Evolutionary conservation across 2,113 vertebrate genomes (phyloP).

Genomic region (Siniperca chuatsi): DNA sequence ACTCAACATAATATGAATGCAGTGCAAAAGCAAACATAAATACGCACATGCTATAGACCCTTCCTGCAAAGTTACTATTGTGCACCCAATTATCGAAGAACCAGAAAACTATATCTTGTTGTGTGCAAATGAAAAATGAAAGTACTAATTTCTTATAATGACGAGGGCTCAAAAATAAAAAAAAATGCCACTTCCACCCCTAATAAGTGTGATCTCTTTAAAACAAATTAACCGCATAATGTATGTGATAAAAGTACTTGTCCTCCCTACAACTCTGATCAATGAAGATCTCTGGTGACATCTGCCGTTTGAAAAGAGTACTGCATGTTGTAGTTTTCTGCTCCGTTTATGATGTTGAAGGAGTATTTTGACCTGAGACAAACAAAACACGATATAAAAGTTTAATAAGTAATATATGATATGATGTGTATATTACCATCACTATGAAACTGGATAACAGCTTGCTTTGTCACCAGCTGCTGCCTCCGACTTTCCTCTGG

Average conservation of each 20-base stretch:
- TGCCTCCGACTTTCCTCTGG: neutral
- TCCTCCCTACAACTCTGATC: neutral
- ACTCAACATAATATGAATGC: neutral
- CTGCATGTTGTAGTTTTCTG: neutral
- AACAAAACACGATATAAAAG: neutral
- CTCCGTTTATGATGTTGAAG: neutral
- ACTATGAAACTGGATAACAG: neutral
- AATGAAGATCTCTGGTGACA: slow-evolving; percentile 46
- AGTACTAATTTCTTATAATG: neutral
- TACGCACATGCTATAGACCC: neutral
- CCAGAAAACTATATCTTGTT: neutral
- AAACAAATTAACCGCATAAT: neutral
- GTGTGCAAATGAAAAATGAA: neutral
- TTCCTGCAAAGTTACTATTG: neutral
- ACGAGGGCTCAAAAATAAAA: neutral
- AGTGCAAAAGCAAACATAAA: neutral
- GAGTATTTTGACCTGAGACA: too few relatives aligned
- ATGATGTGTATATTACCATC: neutral
- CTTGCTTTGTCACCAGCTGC: too few relatives aligned
- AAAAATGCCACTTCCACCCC: neutral
- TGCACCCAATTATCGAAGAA: neutral
- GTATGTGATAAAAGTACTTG: too few relatives aligned
- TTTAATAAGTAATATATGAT: neutral
- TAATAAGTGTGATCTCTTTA: neutral
- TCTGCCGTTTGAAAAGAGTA: slow-evolving; percentile 36